Percentiles rank a stretch among this genome's conserved stretches.
Conservation (phyloP, 2,113 vertebrate species). For the Hassar affinis region DNA sequence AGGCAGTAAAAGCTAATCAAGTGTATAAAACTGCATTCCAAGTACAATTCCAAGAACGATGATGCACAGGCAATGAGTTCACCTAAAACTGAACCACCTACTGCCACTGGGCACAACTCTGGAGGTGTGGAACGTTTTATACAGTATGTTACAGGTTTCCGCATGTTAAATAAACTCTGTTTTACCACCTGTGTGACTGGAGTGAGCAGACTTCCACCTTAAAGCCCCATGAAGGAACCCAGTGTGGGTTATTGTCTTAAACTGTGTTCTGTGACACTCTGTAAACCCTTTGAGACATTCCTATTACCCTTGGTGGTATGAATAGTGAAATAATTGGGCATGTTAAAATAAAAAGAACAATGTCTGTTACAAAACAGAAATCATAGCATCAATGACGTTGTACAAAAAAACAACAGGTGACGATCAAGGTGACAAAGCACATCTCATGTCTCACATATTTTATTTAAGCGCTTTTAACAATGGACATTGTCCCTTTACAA, state of each 20-base stretch:
- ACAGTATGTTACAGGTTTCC: not conserved
- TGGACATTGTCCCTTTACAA: no score
- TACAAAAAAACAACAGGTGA: not conserved
- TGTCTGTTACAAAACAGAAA: not conserved
- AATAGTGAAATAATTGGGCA: not conserved
- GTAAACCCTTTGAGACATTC: not conserved
- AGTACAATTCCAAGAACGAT: conserved; percentile 7
- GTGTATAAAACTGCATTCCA: conserved; percentile 10
- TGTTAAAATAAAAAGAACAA: not conserved
- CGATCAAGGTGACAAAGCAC: not conserved
- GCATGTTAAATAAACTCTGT: not conserved
- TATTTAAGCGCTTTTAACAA: no score
- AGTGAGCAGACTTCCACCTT: not conserved
- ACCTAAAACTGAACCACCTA: not conserved
- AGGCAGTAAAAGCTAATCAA: conserved; percentile 40
- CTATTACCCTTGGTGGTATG: not conserved
- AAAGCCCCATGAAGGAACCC: not conserved
- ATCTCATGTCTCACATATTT: not conserved
- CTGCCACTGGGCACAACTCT: not conserved
- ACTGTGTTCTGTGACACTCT: not conserved
- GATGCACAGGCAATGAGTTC: not conserved
- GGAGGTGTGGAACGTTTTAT: not conserved
- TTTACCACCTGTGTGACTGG: not conserved
- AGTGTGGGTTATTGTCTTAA: no score
- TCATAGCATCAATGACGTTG: not conserved